A percentile compares a stretch with the other conserved stretches of the same genome.
Evolutionary conservation across 2,113 vertebrate species (phyloP).

Genomic region (Siniperca knerii): DNA sequence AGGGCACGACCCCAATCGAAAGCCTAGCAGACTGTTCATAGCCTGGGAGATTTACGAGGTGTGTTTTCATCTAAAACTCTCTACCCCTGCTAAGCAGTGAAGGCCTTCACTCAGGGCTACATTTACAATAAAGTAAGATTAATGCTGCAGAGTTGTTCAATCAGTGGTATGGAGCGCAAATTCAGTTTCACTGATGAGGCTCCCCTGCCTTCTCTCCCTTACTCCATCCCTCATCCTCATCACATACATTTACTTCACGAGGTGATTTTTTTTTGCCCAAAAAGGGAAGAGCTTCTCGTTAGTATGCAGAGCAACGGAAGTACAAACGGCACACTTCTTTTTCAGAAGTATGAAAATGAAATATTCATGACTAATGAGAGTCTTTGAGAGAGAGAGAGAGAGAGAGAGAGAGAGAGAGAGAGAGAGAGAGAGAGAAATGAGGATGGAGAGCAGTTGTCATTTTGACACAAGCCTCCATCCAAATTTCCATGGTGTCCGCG

Average conservation of each 20-base stretch:
- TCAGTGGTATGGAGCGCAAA: slow-evolving; percentile 37
- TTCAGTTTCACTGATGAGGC: slow-evolving; percentile 62
- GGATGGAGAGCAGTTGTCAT: slow-evolving; percentile 45
- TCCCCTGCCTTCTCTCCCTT: slow-evolving; percentile 8
- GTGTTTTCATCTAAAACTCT: slow-evolving; percentile 43
- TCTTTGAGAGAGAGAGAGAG: slow-evolving; percentile 46
- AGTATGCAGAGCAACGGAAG: slow-evolving; percentile 75
- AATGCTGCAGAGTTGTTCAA: slow-evolving; percentile 51
- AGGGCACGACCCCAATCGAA: slow-evolving; percentile 26
- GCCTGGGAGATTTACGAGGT: slow-evolving; percentile 35
- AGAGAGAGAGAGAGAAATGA: slow-evolving; percentile 1
- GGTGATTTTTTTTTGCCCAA: slow-evolving; percentile 36
- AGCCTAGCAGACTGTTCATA: slow-evolving; percentile 19
- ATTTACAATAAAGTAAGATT: slow-evolving; percentile 49
- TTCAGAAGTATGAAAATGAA: slow-evolving; percentile 76
- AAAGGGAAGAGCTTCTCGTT: slow-evolving; percentile 66
- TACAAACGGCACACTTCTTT: slow-evolving; percentile 71
- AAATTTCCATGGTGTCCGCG: slow-evolving; percentile 11
- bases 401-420: neutral
- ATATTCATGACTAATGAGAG: slow-evolving; percentile 78
- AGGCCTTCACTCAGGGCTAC: slow-evolving; percentile 27
- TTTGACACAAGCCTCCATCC: slow-evolving; percentile 41
- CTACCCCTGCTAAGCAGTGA: slow-evolving; percentile 2
- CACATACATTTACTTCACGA: slow-evolving; percentile 65
- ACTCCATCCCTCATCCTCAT: slow-evolving; percentile 64